Base-by-base conservation (phyloP, 2,888 invertebrate genomes). In the Troides helena region DNA sequence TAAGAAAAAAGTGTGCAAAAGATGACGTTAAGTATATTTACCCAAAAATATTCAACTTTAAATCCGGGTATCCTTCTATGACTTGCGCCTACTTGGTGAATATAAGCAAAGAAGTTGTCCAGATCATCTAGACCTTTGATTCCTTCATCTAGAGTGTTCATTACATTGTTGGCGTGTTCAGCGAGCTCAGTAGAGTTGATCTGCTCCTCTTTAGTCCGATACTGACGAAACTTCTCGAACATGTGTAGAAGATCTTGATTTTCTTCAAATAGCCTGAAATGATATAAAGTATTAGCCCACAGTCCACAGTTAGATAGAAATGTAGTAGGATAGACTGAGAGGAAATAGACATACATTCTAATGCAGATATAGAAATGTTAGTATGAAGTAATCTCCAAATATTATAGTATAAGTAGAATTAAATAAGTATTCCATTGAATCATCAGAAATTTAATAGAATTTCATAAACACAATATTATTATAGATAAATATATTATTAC, bases 11-110 rank as follows among this genome's bases (percentile, higher is more conserved):
- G 10, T 39, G 5, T 36, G 10, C 39, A 39, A 7, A 39, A 39
- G 10, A 39, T 7, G 8, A 46, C 4, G 1, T 46, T 56, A 56
- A 56, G 21, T 6, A n/a, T 56, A 86, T 95, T 93, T 81, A 98
- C 98, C 97, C 97, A 97, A 93, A 98, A 98, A 89, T 96, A 96
- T 77, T 97, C 96, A 65, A 95, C 95, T 87, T 96, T 95, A 90
- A 98, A 98, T 12, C 96, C 97, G 2, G 96, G 96, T 90, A 98
- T 97, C 87, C 95, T 94, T 73, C 95, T 93, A 89, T 98, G 98
- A 68, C 96, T 95, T 66, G 96, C 96, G 5, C 97, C 98, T 65
- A 97, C 95, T 87, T 96, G 96, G 81, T 96, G 95, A 69, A 98
- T 94, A 83, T 95, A 96, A 78, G 95, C 94, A 86, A 97, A 95